Evolutionary conservation across 1,140 invertebrate species (phyloP).

Genomic region (Diachasmimorpha longicaudata): DNA sequence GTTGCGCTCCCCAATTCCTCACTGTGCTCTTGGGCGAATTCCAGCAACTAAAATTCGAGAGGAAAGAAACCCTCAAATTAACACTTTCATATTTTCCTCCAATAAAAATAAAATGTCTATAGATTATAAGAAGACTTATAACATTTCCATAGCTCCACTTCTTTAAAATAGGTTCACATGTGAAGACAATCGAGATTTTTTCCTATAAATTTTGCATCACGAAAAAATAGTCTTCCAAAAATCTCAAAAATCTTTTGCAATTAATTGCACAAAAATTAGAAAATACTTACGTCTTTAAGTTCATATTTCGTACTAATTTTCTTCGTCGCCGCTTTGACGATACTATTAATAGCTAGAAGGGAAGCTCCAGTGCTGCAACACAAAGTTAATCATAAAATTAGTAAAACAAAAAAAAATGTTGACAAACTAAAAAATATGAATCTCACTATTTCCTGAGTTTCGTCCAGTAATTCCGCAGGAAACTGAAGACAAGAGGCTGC

Average conservation of each 20-base stretch:
- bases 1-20: slow-evolving; percentile 69
- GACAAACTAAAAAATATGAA: background rate
- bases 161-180: no score
- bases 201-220: no score
- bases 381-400: background rate
- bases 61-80: slow-evolving; percentile 8
- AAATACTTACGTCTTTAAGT: slow-evolving; percentile 72
- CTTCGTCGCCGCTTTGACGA: slow-evolving; percentile 75
- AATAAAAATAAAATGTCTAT: no score
- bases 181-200: no score
- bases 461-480: slow-evolving; percentile 76
- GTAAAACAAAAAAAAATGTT: background rate
- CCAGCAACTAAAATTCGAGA: slow-evolving; percentile 64
- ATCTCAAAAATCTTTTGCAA: no score
- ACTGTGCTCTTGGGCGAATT: slow-evolving; percentile 68
- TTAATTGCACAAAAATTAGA: background rate
- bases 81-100: slow-evolving; percentile 1
- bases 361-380: slow-evolving; percentile 74
- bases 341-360: slow-evolving; percentile 71
- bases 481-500: slow-evolving; percentile 76
- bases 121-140: no score
- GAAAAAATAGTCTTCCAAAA: no score
- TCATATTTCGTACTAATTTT: slow-evolving; percentile 77
- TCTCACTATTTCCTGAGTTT: slow-evolving; percentile 76
- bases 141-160: no score